phyloP scores from a whole-genome alignment of 2,113 vertebrate species.

The Corythaixoides concolor region DNA sequence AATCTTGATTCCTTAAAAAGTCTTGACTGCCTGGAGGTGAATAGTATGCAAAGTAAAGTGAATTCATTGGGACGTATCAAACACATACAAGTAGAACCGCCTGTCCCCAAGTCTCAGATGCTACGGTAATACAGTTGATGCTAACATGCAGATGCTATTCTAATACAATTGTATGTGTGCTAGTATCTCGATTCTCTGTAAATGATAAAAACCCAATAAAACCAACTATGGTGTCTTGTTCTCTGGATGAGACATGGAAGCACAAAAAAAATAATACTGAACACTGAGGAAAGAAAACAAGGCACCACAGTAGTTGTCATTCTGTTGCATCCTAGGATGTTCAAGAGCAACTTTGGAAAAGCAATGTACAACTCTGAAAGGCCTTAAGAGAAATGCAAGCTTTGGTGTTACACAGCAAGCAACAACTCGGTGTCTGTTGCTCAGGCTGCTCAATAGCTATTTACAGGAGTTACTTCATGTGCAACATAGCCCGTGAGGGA shows the following conservation, averaged over 20 bases:
- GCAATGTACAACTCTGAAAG: background rate
- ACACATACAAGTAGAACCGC: background rate
- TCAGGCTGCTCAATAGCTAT: background rate
- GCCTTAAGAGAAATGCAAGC: background rate
- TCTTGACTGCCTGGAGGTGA: background rate
- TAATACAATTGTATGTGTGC: background rate
- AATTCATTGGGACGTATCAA: background rate
- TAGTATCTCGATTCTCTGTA: background rate
- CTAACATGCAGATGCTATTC: background rate
- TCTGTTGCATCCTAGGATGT: background rate
- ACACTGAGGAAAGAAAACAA: background rate
- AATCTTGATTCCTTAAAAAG: background rate
- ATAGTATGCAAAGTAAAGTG: background rate
- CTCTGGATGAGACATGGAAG: background rate
- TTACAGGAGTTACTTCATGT: background rate
- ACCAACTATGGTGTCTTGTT: background rate
- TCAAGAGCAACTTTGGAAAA: background rate
- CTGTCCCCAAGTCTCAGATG: background rate
- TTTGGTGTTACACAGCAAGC: background rate
- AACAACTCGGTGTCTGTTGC: accelerated
- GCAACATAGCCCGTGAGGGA: background rate
- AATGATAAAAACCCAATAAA: background rate
- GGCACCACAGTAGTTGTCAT: background rate
- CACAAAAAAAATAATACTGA: background rate
- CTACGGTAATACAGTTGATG: background rate